Conservation (phyloP, 2,888 invertebrate species). For the Frankliniella intonsa region DNA sequence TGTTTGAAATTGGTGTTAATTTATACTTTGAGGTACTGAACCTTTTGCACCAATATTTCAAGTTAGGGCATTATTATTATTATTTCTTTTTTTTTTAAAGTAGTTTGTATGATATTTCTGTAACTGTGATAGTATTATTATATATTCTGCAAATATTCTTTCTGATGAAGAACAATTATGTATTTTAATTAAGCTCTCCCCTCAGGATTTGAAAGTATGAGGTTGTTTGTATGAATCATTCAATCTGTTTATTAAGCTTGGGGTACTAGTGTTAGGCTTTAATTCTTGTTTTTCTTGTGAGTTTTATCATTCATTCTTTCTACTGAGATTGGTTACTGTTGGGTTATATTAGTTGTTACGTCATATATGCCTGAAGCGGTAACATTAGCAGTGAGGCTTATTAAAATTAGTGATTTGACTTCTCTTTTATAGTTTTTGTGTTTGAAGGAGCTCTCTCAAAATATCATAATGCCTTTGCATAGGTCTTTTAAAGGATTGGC, state of each 20-base stretch:
- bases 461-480: background rate
- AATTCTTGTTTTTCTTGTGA: background rate
- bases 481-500: too few species aligned
- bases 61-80: too few species aligned
- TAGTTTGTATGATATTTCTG: background rate
- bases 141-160: background rate
- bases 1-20: too few species aligned
- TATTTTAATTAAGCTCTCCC: too few species aligned
- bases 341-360: background rate
- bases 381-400: background rate
- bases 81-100: too few species aligned
- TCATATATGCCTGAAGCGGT: background rate
- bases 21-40: too few species aligned
- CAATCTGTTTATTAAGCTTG: too few species aligned
- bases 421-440: background rate
- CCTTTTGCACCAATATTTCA: too few species aligned
- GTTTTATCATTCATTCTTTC: background rate
- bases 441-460: background rate
- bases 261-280: background rate
- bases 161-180: background rate
- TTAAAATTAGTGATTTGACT: background rate
- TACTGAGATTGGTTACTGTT: background rate
- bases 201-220: too few species aligned
- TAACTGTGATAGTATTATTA: slow-evolving; percentile 21
- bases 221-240: too few species aligned